Conservation (phyloP, 2,113 vertebrate species). For the Centrocercus urophasianus region DNA sequence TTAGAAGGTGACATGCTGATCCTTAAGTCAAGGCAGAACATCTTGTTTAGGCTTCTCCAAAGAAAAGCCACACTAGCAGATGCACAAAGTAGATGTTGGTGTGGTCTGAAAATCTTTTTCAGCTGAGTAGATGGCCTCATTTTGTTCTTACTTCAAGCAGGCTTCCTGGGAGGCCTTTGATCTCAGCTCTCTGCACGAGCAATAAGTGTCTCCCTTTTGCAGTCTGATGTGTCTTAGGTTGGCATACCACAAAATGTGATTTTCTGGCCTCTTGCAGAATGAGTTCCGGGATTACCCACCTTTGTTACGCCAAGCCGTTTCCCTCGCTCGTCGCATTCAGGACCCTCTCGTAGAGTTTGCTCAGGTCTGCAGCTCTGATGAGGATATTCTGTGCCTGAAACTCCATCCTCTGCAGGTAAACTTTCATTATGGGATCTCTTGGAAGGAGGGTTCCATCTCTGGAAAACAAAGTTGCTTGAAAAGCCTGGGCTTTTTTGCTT, state of each 20-base stretch:
- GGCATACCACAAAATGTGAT: background rate
- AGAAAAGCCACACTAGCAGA: background rate
- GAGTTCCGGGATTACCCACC: conserved; percentile 96
- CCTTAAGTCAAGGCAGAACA: background rate
- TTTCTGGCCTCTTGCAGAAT: conserved; percentile 68
- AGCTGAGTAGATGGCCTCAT: background rate
- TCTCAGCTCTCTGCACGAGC: background rate
- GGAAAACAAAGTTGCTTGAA: background rate
- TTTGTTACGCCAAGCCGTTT: conserved; percentile 93
- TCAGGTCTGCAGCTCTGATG: conserved; percentile 96
- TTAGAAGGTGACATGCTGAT: background rate
- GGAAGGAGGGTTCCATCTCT: background rate
- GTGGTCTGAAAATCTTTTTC: background rate
- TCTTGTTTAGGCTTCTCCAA: background rate
- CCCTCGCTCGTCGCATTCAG: conserved; percentile 94
- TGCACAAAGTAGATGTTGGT: background rate
- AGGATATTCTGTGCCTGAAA: conserved; percentile 97
- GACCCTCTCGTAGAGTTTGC: conserved; percentile 96
- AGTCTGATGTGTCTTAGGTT: background rate
- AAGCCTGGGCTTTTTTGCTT: background rate
- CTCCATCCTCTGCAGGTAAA: conserved; percentile 95
- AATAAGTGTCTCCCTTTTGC: background rate
- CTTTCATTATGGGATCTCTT: background rate
- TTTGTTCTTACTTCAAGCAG: background rate
- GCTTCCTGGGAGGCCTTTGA: background rate